A percentile compares a stretch with the other conserved stretches of the same genome.
Conservation (phyloP, 2,797 vertebrate species). For the Lophotriccus pileatus region DNA sequence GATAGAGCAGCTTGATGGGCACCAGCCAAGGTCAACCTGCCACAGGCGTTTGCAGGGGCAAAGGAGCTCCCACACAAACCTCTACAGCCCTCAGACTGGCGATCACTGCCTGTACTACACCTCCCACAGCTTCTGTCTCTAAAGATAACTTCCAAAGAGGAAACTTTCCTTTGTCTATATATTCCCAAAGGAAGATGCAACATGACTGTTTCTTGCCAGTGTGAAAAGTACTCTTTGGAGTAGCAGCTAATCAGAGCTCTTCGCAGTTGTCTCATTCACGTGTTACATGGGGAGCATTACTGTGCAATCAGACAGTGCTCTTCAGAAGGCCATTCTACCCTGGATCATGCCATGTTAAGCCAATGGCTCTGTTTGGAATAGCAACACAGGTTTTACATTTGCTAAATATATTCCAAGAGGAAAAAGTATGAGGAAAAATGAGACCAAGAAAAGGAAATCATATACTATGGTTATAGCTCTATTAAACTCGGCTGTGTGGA, state of each 20-base stretch:
- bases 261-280: neutral
- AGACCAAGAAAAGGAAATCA: slow-evolving; percentile 27
- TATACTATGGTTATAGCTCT: slow-evolving; percentile 4
- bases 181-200: neutral
- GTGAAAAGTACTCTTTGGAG: neutral
- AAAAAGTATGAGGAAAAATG: neutral
- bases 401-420: neutral
- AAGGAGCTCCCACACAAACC: neutral
- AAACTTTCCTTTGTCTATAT: neutral
- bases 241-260: neutral
- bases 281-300: neutral
- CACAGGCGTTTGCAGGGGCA: neutral
- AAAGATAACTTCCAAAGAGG: neutral
- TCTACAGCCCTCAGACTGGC: neutral
- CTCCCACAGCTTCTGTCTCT: neutral
- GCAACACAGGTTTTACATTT: neutral
- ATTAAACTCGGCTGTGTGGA: neutral
- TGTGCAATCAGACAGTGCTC: neutral
- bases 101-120: neutral
- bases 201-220: neutral
- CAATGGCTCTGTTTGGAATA: neutral
- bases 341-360: neutral
- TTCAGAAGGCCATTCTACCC: neutral
- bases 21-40: neutral
- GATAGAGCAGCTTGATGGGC: neutral